phyloP scores from a whole-genome alignment of 1,140 invertebrate species.

The Apis laboriosa region DNA sequence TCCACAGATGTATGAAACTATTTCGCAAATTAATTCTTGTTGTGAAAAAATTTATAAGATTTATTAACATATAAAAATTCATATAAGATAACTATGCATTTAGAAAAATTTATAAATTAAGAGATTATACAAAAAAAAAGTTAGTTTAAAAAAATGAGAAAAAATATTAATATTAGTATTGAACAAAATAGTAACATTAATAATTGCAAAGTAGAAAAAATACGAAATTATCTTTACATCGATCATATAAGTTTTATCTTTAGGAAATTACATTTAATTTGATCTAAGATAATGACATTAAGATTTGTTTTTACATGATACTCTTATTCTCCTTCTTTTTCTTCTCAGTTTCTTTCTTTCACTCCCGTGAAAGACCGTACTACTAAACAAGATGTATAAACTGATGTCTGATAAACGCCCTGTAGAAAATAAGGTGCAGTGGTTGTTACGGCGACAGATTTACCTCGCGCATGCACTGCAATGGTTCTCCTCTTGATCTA shows the following conservation, averaged over 20 bases:
- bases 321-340: constrained; percentile 5
- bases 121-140: neutral
- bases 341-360: neutral
- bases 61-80: constrained; percentile 45
- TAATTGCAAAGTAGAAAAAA: too few species aligned
- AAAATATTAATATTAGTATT: too few species aligned
- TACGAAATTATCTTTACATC: constrained; percentile 25
- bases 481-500: constrained; percentile 59
- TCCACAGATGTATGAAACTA: constrained; percentile 26
- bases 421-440: constrained; percentile 44
- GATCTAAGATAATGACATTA: constrained; percentile 35
- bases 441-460: constrained; percentile 53
- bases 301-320: constrained; percentile 22
- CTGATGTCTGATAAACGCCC: constrained; percentile 23
- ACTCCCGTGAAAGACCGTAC: constrained; percentile 6
- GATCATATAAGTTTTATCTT: constrained; percentile 46
- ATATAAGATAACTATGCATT: neutral
- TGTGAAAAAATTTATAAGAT: constrained; percentile 50
- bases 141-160: too few species aligned
- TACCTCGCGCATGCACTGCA: constrained; percentile 42
- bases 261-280: constrained; percentile 43
- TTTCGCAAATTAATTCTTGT: constrained; percentile 49
- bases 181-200: too few species aligned
- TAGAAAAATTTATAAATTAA: neutral
- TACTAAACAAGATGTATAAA: constrained; percentile 39